These are phyloP conservation scores for Odontomyia ornata DNA, from an alignment of 2,888 invertebrate genomes.

Conservation along the genomic window DNA sequence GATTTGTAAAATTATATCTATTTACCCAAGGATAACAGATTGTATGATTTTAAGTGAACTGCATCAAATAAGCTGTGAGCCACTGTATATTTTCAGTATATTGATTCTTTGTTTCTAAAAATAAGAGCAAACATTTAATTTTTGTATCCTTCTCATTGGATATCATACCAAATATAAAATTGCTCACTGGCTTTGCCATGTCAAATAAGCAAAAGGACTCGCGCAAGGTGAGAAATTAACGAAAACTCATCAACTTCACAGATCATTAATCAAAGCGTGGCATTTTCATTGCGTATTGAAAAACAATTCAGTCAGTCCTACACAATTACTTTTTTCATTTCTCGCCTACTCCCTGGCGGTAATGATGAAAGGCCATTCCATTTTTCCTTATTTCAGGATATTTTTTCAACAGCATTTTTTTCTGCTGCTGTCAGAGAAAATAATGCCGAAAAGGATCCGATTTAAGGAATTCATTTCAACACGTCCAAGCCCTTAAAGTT, in stretches of 20 bases:
- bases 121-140: too few species aligned
- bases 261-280: slow-evolving; percentile 39
- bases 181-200: background rate
- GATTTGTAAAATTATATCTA: too few species aligned
- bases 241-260: slow-evolving; percentile 32
- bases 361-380: slow-evolving; percentile 12
- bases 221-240: background rate
- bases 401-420: slow-evolving; percentile 8
- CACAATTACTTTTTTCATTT: slow-evolving; percentile 17
- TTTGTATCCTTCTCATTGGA: too few species aligned
- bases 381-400: background rate
- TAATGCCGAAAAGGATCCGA: background rate
- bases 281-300: slow-evolving; percentile 29
- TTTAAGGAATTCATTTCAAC: slow-evolving; percentile 6
- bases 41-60: too few species aligned
- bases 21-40: too few species aligned
- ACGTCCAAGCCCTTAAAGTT: background rate
- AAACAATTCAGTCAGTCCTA: slow-evolving; percentile 29
- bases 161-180: background rate
- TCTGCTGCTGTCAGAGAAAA: background rate
- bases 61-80: too few species aligned
- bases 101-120: too few species aligned
- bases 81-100: too few species aligned
- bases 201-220: slow-evolving; percentile 12
- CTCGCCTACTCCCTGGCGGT: slow-evolving; percentile 11